Conservation (phyloP, 2,113 vertebrate genomes). For the Plecotus auritus region DNA sequence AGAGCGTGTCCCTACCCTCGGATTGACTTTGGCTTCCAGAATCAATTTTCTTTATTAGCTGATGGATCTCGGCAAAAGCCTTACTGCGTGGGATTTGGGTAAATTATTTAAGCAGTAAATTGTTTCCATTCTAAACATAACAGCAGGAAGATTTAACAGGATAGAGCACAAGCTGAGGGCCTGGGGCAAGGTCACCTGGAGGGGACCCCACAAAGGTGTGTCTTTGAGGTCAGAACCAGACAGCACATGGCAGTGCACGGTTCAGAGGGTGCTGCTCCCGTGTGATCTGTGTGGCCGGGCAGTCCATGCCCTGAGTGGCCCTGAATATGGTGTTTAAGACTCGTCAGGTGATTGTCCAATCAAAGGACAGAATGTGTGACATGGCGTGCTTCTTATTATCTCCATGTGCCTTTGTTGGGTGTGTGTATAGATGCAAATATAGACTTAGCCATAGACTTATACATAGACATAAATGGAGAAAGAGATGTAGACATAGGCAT, state of each 20-base stretch:
- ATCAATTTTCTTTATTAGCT: slow-evolving; percentile 85
- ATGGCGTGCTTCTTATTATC: accelerated
- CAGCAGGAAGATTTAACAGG: slow-evolving; percentile 49
- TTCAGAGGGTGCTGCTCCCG: accelerated
- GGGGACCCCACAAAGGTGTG: neutral
- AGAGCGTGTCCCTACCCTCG: slow-evolving; percentile 59
- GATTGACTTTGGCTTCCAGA: slow-evolving; percentile 78
- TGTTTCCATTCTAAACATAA: slow-evolving; percentile 67
- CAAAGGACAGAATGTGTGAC: neutral
- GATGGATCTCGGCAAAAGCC: slow-evolving; percentile 79
- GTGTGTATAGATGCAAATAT: no score
- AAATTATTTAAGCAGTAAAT: slow-evolving; percentile 80
- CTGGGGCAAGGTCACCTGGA: slow-evolving; percentile 66
- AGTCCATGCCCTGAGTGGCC: no score
- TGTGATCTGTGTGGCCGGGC: accelerated
- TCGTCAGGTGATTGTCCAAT: no score
- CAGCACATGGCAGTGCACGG: accelerated
- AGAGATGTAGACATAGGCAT: neutral
- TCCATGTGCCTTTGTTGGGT: accelerated
- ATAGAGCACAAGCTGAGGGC: neutral
- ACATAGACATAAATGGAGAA: neutral
- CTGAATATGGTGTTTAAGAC: neutral
- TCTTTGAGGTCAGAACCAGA: neutral
- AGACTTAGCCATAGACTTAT: neutral
- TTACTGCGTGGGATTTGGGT: slow-evolving; percentile 75